Conservation (phyloP, 2,888 invertebrate genomes). For the Drosophila recens region DNA sequence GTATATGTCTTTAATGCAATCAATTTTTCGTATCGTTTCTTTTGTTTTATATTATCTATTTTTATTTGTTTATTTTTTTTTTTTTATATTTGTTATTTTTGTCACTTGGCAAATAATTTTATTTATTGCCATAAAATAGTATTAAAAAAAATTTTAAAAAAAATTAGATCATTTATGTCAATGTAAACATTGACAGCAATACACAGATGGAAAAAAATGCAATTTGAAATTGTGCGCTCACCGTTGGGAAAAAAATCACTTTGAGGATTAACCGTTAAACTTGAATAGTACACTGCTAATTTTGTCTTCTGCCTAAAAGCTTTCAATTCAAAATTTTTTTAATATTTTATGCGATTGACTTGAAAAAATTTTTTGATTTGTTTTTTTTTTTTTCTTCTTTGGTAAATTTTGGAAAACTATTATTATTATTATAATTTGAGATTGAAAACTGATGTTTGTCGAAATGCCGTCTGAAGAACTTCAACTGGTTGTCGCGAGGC, state of each 20-base stretch:
- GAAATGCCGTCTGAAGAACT: constrained; percentile 39
- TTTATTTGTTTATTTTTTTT: not conserved
- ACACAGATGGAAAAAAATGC: constrained; percentile 19
- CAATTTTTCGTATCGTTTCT: constrained; percentile 18
- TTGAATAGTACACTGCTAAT: constrained; percentile 34
- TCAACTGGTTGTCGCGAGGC: constrained; percentile 77
- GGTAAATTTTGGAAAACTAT: constrained; percentile 15
- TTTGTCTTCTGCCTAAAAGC: constrained; percentile 7
- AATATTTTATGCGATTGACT: constrained; percentile 5
- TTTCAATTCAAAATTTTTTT: constrained; percentile 5
- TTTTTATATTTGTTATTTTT: constrained; percentile 22
- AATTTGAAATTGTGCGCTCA: constrained; percentile 53
- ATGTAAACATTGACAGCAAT: constrained; percentile 17
- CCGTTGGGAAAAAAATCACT: constrained; percentile 51
- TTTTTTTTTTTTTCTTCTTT: not conserved
- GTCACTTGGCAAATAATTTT: constrained; percentile 41
- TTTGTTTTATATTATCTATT: not conserved
- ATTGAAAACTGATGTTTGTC: not conserved
- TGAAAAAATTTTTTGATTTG: constrained; percentile 6
- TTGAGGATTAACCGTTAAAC: constrained; percentile 49
- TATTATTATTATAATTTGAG: not conserved
- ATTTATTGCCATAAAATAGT: constrained; percentile 8
- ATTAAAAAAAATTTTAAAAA: constrained; percentile 31
- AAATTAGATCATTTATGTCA: constrained; percentile 19
- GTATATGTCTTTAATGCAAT: constrained; percentile 17